Base-by-base conservation (phyloP, 2,797 vertebrate species). In the Netta rufina region DNA sequence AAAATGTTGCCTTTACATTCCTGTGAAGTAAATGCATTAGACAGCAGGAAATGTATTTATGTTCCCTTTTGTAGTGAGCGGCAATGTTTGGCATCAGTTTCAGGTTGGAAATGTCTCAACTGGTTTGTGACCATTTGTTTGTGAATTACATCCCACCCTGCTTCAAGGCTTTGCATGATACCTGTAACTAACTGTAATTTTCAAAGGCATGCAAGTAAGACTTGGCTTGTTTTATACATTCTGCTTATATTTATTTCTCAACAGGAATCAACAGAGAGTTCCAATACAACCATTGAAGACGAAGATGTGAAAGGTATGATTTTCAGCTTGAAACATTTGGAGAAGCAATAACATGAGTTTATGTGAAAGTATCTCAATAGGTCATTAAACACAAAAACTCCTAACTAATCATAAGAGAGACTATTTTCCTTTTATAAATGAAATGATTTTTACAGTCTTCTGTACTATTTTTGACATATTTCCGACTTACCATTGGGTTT, bases 211-310 rank as follows among this genome's bases (percentile, higher is more conserved):
- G 1, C 76, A 39, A 75, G 17, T 43, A 24, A 47, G 36, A 13
- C 64, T 66, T 9, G 47, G 33, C 20, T 75, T 30, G 13, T 62
- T 92, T 91, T 65, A 11, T 73, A 24, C 62, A 79, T 90, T 92
- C 73, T 10, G 65, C 81, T 83, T 94, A 9, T 88, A 27, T 96
- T 96, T 93, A 13, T 97, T 94, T 97, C 65, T 95, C 92, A 56
- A 97, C 98, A 99, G 99, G 99, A 99, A 93, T 99, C 99, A 83
- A 99, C 99, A 5, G 99, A 99, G 97, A 99, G 99, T 58, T 98
- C 98, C 93, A 99, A 99, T 97, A 99, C 99, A 10, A 99, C 99
- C 87, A 99, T 99, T 25, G 99, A 99, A 92, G 99, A 99, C 38
- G 99, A 99, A 97, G 99, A 99, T 60, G 98, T 99, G 87, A 99